A percentile compares a stretch with the other conserved stretches of the same genome.
Evolutionary conservation across 2,113 vertebrate genomes (phyloP).

Genomic region (Thamnophis sirtalis): DNA sequence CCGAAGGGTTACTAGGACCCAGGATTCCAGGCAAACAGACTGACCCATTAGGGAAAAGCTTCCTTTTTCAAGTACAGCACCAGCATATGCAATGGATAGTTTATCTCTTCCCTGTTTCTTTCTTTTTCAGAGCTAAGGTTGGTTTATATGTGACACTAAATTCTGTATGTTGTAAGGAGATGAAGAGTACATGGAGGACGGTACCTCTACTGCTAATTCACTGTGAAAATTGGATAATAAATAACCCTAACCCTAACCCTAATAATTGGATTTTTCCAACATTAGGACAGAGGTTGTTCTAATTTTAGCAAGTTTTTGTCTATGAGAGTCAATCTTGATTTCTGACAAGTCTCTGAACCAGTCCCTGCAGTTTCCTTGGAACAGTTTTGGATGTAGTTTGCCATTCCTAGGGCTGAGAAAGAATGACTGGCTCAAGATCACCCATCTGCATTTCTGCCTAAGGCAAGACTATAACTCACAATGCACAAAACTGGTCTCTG

Average conservation of each 20-base stretch:
- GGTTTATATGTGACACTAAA: not conserved
- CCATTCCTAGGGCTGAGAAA: not conserved
- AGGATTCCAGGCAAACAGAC: not conserved
- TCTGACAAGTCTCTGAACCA: not conserved
- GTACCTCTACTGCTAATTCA: not conserved
- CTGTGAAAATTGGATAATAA: not conserved
- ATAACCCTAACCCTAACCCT: too few relatives aligned
- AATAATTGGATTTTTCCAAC: not conserved
- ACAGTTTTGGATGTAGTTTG: not conserved
- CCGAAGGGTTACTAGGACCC: not conserved
- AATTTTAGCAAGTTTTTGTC: not conserved
- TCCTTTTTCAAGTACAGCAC: not conserved
- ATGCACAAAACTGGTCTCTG: not conserved
- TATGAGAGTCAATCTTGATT: not conserved
- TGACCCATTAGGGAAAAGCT: accelerated
- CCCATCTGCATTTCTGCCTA: not conserved
- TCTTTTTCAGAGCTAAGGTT: not conserved
- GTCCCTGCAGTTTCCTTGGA: not conserved
- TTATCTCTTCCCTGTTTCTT: not conserved
- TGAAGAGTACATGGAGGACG: not conserved
- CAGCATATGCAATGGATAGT: accelerated
- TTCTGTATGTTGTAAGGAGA: not conserved
- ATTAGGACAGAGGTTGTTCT: not conserved
- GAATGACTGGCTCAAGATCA: not conserved
- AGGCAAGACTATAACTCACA: not conserved